Conservation (phyloP, 1,140 invertebrate genomes). For the Aphaenogaster ashmeadi region DNA sequence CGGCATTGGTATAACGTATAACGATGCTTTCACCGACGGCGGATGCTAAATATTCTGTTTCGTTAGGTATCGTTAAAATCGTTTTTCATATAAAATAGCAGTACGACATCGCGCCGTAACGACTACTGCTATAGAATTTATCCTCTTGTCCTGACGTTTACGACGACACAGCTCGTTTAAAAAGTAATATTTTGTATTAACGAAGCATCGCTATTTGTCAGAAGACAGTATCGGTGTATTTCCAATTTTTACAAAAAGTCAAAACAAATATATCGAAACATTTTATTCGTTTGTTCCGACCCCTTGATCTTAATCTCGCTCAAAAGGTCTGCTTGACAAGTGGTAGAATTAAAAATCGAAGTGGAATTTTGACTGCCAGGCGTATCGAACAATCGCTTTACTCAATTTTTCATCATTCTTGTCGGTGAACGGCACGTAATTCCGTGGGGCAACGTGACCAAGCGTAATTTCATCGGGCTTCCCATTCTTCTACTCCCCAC, state of each 20-base stretch:
- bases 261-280: neutral
- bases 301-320: constrained; percentile 35
- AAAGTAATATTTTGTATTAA: constrained; percentile 26
- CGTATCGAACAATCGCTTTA: constrained; percentile 54
- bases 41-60: constrained; percentile 49
- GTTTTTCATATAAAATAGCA: constrained; percentile 21
- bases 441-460: constrained; percentile 54
- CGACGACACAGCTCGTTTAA: constrained; percentile 15
- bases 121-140: constrained; percentile 31
- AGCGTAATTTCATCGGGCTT: constrained; percentile 56
- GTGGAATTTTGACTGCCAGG: constrained; percentile 54
- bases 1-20: constrained; percentile 9
- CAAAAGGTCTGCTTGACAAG: constrained; percentile 16
- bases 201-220: neutral
- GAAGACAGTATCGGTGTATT: neutral
- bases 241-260: neutral
- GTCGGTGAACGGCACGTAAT: constrained; percentile 60
- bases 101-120: constrained; percentile 15
- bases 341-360: constrained; percentile 53
- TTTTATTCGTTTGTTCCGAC: constrained; percentile 9
- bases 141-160: constrained; percentile 25
- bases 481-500: constrained; percentile 34
- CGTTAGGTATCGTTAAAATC: constrained; percentile 49
- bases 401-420: constrained; percentile 64
- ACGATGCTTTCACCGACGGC: constrained; percentile 4